These are phyloP conservation scores for Pyrocephalus nanus DNA, from an alignment of 2,797 vertebrate species.

Conservation along the genomic window DNA sequence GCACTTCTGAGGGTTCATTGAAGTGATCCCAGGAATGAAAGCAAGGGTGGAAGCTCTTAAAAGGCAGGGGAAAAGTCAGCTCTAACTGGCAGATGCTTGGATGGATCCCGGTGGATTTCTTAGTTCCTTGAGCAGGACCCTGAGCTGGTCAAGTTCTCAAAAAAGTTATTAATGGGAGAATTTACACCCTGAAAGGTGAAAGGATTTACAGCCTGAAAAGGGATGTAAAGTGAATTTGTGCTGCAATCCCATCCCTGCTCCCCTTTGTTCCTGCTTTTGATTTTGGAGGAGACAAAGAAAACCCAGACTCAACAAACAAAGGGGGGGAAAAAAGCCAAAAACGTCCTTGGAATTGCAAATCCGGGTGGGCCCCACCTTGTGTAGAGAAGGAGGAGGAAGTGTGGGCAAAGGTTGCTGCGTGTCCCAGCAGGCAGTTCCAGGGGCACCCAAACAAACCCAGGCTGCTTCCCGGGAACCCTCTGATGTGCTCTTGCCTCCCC, in stretches of 20 bases:
- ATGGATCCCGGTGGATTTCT: not conserved
- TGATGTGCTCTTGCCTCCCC: not conserved
- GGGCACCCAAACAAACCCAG: not conserved
- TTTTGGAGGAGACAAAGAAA: not conserved
- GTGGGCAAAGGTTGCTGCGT: not conserved
- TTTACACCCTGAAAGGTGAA: too few species aligned
- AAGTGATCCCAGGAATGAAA: not conserved
- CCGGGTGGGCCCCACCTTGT: not conserved
- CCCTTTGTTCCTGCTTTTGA: not conserved
- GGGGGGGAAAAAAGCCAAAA: not conserved
- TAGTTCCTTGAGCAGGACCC: not conserved
- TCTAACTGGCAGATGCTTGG: not conserved
- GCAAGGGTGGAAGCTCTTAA: not conserved
- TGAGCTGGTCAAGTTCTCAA: not conserved
- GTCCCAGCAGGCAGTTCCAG: not conserved
- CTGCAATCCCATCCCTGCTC: not conserved
- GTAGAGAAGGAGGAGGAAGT: not conserved
- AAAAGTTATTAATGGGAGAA: too few species aligned
- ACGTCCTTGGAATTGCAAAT: constrained; percentile 29
- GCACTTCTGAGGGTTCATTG: not conserved
- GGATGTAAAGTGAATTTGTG: not conserved
- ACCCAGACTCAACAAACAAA: not conserved
- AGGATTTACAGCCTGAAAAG: not conserved
- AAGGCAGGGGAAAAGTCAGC: not conserved
- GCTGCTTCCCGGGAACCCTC: not conserved